These are phyloP conservation scores for Rambutsinella grinnellia DNA, from an alignment of 2,888 invertebrate genomes.

Conservation along the genomic window DNA sequence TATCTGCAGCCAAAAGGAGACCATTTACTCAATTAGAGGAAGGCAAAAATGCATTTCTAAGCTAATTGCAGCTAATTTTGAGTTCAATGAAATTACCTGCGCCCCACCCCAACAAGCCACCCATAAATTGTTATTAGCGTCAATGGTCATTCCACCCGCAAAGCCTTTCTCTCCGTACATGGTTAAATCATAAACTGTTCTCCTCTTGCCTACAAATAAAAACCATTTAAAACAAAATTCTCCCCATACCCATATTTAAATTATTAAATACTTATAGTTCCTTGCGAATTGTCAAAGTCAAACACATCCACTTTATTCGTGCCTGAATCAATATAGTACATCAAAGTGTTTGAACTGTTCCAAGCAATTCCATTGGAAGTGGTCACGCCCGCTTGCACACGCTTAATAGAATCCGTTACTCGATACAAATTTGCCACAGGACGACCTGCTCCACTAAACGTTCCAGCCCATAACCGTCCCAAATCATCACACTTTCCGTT, in stretches of 20 bases:
- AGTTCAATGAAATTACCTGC: constrained; percentile 67
- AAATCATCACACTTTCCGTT: constrained; percentile 83
- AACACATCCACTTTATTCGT: constrained; percentile 78
- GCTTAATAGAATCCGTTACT: constrained; percentile 13
- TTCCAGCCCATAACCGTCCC: constrained; percentile 77
- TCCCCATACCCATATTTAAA: neutral
- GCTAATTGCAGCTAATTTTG: neutral
- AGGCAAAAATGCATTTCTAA: neutral
- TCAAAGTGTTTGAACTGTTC: constrained; percentile 77
- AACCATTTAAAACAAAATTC: neutral
- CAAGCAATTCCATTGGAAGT: constrained; percentile 87
- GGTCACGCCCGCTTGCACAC: constrained; percentile 66
- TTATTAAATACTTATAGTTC: constrained; percentile 72
- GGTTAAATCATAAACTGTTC: constrained; percentile 66
- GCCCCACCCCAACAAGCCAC: constrained; percentile 73
- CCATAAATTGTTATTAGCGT: constrained; percentile 70
- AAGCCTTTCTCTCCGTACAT: constrained; percentile 65
- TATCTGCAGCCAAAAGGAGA: constrained; percentile 70
- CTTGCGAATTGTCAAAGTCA: constrained; percentile 77
- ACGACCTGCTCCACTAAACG: constrained; percentile 19
- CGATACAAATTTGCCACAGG: constrained; percentile 30
- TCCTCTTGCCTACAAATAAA: constrained; percentile 67
- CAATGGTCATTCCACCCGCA: constrained; percentile 72
- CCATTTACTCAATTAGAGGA: neutral
- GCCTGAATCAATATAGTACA: constrained; percentile 85